A percentile compares a stretch with the other conserved stretches of the same genome.
Evolutionary conservation across 1,140 invertebrate genomes (phyloP).

Genomic region (Sitobion miscanthi): DNA sequence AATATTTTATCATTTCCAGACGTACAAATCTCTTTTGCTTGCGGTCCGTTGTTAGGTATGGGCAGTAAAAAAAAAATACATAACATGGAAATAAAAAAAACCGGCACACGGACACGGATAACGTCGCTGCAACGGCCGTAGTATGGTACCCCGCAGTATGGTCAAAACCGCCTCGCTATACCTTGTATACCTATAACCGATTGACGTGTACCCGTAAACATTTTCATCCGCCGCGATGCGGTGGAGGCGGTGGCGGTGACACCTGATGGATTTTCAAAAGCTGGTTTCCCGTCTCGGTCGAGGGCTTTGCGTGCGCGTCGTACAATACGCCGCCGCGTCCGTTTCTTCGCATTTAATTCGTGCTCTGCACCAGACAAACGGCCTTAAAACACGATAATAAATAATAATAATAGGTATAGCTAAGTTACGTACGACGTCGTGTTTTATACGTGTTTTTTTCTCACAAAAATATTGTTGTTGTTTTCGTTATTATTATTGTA

Average conservation of each 20-base stretch:
- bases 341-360: neutral
- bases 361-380: neutral
- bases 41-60: neutral
- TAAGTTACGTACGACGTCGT: neutral
- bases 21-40: neutral
- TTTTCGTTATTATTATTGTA: neutral
- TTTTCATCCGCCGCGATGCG: neutral
- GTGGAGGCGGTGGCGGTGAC: neutral
- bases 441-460: neutral
- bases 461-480: neutral
- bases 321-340: neutral
- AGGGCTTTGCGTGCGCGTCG: neutral
- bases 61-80: neutral
- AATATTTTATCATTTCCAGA: constrained; percentile 13
- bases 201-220: neutral
- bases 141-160: neutral
- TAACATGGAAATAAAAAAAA: neutral
- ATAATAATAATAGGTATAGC: neutral
- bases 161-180: neutral
- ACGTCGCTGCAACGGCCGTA: neutral
- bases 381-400: neutral
- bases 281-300: neutral
- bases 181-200: neutral
- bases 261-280: constrained; percentile 35
- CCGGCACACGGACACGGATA: neutral